Evolutionary conservation across 2,113 vertebrate species (phyloP).

Genomic region (Cynocephalus volans): DNA sequence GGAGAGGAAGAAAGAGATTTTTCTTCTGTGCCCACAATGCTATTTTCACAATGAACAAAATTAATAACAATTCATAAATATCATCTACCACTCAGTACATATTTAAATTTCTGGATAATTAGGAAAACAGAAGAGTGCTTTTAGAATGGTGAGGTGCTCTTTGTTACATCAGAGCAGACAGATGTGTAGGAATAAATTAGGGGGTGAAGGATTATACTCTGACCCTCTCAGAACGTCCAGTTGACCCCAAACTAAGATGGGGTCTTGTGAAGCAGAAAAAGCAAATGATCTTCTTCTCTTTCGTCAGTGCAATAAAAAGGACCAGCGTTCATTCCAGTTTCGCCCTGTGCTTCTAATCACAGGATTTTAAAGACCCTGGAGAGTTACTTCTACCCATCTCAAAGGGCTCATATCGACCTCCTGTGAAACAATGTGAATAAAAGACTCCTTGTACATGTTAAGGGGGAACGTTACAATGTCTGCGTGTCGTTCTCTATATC

Average conservation of each 20-base stretch:
- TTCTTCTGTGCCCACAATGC: not conserved
- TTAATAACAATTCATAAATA: conserved; percentile 34
- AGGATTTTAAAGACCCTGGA: conserved; percentile 25
- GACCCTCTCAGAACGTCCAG: not conserved
- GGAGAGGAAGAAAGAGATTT: not conserved
- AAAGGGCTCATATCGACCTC: conserved; percentile 27
- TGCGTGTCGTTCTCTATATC: conserved; percentile 59
- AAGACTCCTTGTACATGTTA: conserved; percentile 55
- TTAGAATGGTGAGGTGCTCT: not conserved
- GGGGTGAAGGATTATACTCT: not conserved
- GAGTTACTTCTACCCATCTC: not conserved
- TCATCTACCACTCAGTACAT: not conserved
- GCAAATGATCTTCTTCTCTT: conserved; percentile 1
- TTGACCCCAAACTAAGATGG: conserved; percentile 30
- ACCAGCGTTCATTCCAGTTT: conserved; percentile 18
- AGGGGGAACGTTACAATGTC: conserved; percentile 42
- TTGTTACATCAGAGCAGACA: not conserved
- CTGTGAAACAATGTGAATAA: conserved; percentile 55
- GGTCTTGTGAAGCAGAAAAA: conserved; percentile 13
- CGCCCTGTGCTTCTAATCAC: not conserved
- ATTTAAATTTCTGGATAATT: conserved; percentile 62
- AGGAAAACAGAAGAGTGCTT: conserved; percentile 20
- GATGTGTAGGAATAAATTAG: conserved; percentile 22
- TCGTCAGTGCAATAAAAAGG: conserved; percentile 29
- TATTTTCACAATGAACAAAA: conserved; percentile 37